Evolutionary conservation across 2,797 vertebrate genomes (phyloP), one percentile per base, ranked within the genome.

Genomic region (Parauchenoglanis punctatus): DNA sequence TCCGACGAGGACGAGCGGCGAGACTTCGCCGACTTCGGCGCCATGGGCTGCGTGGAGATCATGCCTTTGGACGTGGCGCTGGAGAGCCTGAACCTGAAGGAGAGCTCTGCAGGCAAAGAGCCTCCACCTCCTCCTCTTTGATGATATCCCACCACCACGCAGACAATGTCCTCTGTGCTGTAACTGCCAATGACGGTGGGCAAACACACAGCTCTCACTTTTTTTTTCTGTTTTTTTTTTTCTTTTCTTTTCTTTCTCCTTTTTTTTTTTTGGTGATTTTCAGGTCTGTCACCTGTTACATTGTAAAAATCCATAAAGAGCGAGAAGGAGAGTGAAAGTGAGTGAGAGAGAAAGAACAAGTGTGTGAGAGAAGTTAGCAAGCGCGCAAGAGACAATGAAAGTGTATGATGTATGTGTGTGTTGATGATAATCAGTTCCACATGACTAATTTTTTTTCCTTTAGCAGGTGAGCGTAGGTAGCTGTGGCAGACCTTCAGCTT

Each of bases 11-110:
- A 99, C 23, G 97, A 99, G 68, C 96, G 97, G 85, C 97, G 97
- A 91, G 98, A 98, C 94, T 97, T 99, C 95, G 97, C 96, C 70
- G 97, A 98, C 97, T 99, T 99, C 93, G 98, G 97, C 92, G 97
- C 98, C 96, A 99, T 99, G 98, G 98, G 98, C 96, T 99, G 98
- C 94, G 98, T 99, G 97, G 98, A 99, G 96, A 97, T 99, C 97
- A 99, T 99, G 98, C 97, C 98, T 97, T 96, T 99, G 97, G 98
- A 99, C 94, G 98, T 99, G 97, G 98, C 98, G 94, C 94, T 99
- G 97, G 98, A 99, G 96, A 99, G 97, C 94, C 98, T 99, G 94
- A 98, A 99, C 96, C 97, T 99, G 93, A 95, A 97, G 96, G 98
- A 99, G 97, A 96, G 95, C 97, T 97, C 96, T 96, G 96, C 95